A percentile compares a stretch with the other conserved stretches of the same genome.
These are phyloP conservation scores for Netelia fuscicornis DNA, from an alignment of 2,888 invertebrate genomes.

Conservation along the genomic window DNA sequence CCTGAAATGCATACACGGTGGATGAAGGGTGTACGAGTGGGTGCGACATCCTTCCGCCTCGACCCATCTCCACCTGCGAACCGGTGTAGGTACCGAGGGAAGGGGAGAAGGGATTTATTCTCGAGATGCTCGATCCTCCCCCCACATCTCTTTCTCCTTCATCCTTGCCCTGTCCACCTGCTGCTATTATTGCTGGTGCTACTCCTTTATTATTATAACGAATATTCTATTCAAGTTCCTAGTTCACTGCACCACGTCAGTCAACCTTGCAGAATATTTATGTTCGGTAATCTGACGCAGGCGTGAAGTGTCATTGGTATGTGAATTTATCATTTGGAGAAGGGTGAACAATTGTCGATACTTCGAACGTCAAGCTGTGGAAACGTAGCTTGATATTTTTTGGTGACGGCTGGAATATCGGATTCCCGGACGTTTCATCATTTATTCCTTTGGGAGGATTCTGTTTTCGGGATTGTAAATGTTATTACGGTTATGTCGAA, in stretches of 20 bases:
- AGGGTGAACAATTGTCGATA: conserved; percentile 9
- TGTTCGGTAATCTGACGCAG: conserved; percentile 49
- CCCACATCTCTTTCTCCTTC: conserved; percentile 1
- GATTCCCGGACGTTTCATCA: too few relatives aligned
- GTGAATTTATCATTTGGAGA: conserved; percentile 20
- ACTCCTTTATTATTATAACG: background rate
- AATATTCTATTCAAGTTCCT: conserved; percentile 52
- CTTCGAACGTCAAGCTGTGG: background rate
- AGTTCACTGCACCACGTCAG: conserved; percentile 1
- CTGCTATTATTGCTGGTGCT: conserved; percentile 4
- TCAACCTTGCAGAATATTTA: conserved; percentile 48
- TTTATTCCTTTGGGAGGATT: too few relatives aligned
- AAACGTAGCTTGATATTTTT: background rate
- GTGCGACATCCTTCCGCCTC: conserved; percentile 50
- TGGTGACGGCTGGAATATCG: background rate
- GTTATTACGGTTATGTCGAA: too few relatives aligned
- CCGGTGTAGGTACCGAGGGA: conserved; percentile 3
- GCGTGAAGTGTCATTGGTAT: conserved; percentile 34
- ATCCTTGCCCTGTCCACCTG: conserved; percentile 23
- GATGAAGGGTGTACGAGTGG: conserved; percentile 42
- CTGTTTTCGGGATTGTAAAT: too few relatives aligned
- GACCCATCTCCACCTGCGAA: conserved; percentile 49
- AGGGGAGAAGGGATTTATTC: conserved; percentile 54
- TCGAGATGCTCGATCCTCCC: conserved; percentile 51
- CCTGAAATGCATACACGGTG: conserved; percentile 41